These are phyloP conservation scores for Drosophila biarmipes DNA, from an alignment of 1,140 invertebrate genomes.

Conservation along the genomic window DNA sequence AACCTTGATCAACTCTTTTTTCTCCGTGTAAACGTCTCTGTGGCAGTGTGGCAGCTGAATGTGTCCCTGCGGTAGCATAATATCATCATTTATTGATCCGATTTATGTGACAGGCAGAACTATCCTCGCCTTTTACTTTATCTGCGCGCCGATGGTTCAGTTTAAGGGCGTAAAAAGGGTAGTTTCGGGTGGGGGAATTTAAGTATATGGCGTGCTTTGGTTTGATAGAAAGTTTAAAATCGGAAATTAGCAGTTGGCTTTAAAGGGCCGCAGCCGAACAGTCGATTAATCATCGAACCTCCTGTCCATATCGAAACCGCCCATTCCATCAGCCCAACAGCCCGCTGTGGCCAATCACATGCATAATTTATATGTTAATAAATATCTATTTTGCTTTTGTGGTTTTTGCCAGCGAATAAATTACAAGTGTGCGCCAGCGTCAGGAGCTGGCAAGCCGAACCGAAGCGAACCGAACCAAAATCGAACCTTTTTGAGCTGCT, in stretches of 20 bases:
- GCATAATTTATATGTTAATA: slow-evolving; percentile 83
- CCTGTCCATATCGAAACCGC: slow-evolving; percentile 13
- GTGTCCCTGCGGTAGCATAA: slow-evolving; percentile 82
- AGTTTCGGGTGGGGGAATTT: not conserved
- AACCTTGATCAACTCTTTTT: not conserved
- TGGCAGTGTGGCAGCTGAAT: slow-evolving; percentile 67
- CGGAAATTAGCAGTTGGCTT: slow-evolving; percentile 41
- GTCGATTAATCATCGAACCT: slow-evolving; percentile 69
- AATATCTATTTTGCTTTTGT: slow-evolving; percentile 81
- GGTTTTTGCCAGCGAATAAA: slow-evolving; percentile 78
- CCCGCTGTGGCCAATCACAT: slow-evolving; percentile 70
- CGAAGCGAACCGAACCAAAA: slow-evolving; percentile 17
- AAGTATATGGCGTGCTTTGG: no score
- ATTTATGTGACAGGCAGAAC: slow-evolving; percentile 83
- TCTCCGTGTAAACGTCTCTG: slow-evolving; percentile 30
- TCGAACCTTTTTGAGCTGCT: slow-evolving; percentile 42
- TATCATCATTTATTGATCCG: slow-evolving; percentile 84
- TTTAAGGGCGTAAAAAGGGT: slow-evolving; percentile 24
- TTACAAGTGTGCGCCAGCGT: slow-evolving; percentile 72
- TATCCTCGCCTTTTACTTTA: slow-evolving; percentile 69
- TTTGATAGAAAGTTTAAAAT: slow-evolving; percentile 23
- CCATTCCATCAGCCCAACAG: slow-evolving; percentile 5
- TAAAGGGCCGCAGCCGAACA: slow-evolving; percentile 17
- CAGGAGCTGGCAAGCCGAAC: slow-evolving; percentile 17
- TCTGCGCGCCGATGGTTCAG: slow-evolving; percentile 43